These are phyloP conservation scores for Gasterosteus nipponicus DNA, from an alignment of 2,113 vertebrate genomes.

Conservation along the genomic window DNA sequence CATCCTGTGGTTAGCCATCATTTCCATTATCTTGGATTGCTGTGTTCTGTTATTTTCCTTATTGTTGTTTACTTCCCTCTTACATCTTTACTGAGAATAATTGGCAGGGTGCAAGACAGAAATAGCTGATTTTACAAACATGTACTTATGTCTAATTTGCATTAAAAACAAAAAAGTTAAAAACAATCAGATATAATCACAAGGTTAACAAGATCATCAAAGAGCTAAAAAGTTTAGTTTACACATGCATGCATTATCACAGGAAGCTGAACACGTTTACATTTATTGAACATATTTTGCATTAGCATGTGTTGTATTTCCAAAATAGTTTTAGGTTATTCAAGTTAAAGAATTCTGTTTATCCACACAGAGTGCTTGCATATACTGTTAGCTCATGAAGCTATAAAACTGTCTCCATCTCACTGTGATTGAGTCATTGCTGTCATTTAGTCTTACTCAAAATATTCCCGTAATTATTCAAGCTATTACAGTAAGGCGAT, in stretches of 20 bases:
- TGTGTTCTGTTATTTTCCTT: background rate
- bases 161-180: background rate
- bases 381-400: background rate
- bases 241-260: background rate
- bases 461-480: background rate
- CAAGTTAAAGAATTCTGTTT: too few relatives aligned
- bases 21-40: background rate
- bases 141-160: background rate
- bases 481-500: background rate
- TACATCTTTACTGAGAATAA: background rate
- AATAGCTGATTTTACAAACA: background rate
- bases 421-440: background rate
- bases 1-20: background rate
- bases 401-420: background rate
- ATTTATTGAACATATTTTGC: background rate
- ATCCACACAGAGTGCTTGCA: background rate
- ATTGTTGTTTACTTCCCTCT: slow-evolving; percentile 5
- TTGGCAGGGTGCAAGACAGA: background rate
- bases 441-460: background rate
- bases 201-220: background rate
- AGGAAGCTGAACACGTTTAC: background rate
- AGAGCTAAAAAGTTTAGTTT: background rate
- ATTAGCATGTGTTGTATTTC: background rate
- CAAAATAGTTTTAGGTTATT: background rate
- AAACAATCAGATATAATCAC: background rate